Conservation (phyloP, 1,140 invertebrate genomes). For the Trichomalopsis sarcophagae region DNA sequence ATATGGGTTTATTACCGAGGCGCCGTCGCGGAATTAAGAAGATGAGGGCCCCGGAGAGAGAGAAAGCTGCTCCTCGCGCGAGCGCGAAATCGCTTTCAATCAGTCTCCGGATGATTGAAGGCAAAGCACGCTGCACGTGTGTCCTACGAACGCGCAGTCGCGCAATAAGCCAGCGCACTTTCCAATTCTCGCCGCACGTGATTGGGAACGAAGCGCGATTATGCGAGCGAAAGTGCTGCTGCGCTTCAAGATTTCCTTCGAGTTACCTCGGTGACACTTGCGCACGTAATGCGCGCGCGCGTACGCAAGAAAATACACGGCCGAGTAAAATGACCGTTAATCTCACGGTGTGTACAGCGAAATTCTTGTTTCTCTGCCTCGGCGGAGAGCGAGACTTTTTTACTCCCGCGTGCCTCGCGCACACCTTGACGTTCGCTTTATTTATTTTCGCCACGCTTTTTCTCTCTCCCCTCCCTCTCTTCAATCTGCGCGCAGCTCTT, state of each 20-base stretch:
- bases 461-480: neutral
- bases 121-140: neutral
- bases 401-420: neutral
- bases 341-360: conserved; percentile 15
- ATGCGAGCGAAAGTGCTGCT: conserved; percentile 15
- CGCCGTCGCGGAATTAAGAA: neutral
- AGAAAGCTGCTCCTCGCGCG: neutral
- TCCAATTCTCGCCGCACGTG: conserved; percentile 13
- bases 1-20: neutral
- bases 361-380: conserved; percentile 14
- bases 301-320: conserved; percentile 2
- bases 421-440: conserved; percentile 20
- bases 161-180: neutral
- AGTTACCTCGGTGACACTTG: conserved; percentile 19
- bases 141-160: neutral
- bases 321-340: conserved; percentile 30
- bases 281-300: neutral
- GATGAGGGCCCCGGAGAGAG: neutral
- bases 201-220: conserved; percentile 22
- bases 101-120: neutral
- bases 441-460: conserved; percentile 23
- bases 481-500: neutral
- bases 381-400: neutral
- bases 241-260: neutral
- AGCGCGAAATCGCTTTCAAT: conserved; percentile 8